These are phyloP conservation scores for Cheilosia soror DNA, from an alignment of 2,888 invertebrate genomes.

Conservation along the genomic window DNA sequence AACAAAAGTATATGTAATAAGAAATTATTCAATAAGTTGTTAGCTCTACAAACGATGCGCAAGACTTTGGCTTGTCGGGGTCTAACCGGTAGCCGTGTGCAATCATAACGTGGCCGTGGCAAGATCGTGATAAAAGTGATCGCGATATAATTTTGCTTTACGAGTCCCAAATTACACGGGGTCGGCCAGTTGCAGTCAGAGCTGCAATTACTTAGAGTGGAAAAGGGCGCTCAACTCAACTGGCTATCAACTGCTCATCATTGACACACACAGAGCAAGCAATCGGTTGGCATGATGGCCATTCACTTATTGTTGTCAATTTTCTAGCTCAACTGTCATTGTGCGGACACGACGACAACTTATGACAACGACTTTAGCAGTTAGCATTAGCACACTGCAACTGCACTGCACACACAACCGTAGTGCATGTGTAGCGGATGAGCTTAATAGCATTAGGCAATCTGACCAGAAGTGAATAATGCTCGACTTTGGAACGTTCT, in stretches of 20 bases:
- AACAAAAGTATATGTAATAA: constrained; percentile 74
- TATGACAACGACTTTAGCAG: constrained; percentile 38
- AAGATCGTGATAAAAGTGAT: constrained; percentile 84
- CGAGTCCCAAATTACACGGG: constrained; percentile 68
- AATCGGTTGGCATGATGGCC: constrained; percentile 55
- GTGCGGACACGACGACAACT: constrained; percentile 37
- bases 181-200: not conserved
- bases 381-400: not conserved
- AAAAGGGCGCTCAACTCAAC: constrained; percentile 18
- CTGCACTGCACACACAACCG: constrained; percentile 3
- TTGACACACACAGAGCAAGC: constrained; percentile 48
- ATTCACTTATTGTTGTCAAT: constrained; percentile 74
- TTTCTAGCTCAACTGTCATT: constrained; percentile 16
- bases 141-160: constrained; percentile 83
- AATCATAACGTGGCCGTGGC: constrained; percentile 79
- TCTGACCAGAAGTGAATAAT: constrained; percentile 58
- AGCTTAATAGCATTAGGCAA: constrained; percentile 74
- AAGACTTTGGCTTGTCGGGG: constrained; percentile 11
- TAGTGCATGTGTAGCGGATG: constrained; percentile 70
- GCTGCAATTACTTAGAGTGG: constrained; percentile 54
- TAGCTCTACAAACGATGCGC: constrained; percentile 72
- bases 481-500: constrained; percentile 69
- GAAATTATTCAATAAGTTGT: constrained; percentile 76
- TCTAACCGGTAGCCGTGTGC: constrained; percentile 76
- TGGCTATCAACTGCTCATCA: constrained; percentile 26